phyloP scores from a whole-genome alignment of 1,140 invertebrate species.

The Aphidius gifuensis region DNA sequence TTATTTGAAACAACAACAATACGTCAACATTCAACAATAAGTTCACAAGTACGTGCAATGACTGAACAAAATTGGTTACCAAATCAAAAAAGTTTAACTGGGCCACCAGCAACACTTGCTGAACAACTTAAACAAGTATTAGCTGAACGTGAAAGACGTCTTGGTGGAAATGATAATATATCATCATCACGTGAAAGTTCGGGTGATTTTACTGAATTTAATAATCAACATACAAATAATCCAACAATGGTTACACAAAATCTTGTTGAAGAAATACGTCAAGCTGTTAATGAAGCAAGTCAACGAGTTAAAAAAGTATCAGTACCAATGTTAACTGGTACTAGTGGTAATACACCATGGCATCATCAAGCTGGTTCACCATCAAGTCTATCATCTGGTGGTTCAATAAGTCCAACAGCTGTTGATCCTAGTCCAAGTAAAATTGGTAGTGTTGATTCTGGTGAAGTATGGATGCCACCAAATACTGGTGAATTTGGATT shows the following conservation, averaged over 20 bases:
- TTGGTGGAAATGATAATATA: constrained; percentile 53
- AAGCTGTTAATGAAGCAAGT: constrained; percentile 80
- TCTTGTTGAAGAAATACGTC: constrained; percentile 76
- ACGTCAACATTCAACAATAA: constrained; percentile 51
- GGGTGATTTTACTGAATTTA: constrained; percentile 62
- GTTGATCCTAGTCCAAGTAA: constrained; percentile 54
- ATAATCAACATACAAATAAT: constrained; percentile 56
- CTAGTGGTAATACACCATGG: constrained; percentile 41
- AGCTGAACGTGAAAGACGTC: constrained; percentile 69
- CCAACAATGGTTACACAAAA: constrained; percentile 65
- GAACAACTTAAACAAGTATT: constrained; percentile 81
- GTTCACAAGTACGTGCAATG: constrained; percentile 52
- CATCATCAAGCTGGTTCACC: constrained; percentile 58
- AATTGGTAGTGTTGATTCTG: constrained; percentile 52
- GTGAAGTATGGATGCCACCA: constrained; percentile 56
- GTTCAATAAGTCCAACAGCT: constrained; percentile 53
- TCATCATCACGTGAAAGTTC: constrained; percentile 64
- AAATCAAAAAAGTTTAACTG: constrained; percentile 50
- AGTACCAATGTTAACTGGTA: constrained; percentile 55
- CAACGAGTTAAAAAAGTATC: constrained; percentile 67
- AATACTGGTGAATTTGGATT: constrained; percentile 50
- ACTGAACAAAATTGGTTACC: constrained; percentile 53
- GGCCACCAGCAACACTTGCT: constrained; percentile 70
- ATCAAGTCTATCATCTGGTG: constrained; percentile 64
- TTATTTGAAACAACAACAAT: constrained; percentile 46